phyloP scores from a whole-genome alignment of 2,113 vertebrate genomes.

The Podarcis muralis region DNA sequence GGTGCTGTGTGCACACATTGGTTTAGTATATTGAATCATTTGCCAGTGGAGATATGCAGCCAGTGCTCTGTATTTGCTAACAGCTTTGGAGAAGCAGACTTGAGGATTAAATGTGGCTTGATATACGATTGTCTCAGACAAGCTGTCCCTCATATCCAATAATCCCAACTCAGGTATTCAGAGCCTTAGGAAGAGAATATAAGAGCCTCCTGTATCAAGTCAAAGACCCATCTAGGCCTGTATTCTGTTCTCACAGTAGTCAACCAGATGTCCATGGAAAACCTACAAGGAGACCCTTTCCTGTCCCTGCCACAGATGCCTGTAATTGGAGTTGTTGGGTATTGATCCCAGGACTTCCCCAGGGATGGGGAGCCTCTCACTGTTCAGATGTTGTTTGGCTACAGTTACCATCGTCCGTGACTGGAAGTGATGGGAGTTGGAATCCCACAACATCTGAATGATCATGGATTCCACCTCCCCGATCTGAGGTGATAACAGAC shows the following conservation, averaged over 20 bases:
- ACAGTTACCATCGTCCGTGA: neutral
- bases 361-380: neutral
- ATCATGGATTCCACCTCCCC: neutral
- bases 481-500: neutral
- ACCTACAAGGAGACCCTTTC: neutral
- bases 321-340: neutral
- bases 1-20: too few relatives aligned
- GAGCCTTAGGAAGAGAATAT: neutral
- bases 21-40: neutral
- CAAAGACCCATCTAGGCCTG: too few relatives aligned
- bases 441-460: neutral
- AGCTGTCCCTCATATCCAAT: neutral
- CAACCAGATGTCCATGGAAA: too few relatives aligned
- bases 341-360: too few relatives aligned
- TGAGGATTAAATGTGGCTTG: neutral
- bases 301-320: neutral
- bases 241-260: too few relatives aligned
- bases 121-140: neutral
- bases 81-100: accelerated
- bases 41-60: neutral
- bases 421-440: neutral
- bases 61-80: neutral
- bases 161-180: neutral
- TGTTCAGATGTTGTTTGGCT: neutral
- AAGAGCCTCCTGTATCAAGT: too few relatives aligned